phyloP scores from a whole-genome alignment of 2,113 vertebrate species.

The Zosterops hypoxanthus region DNA sequence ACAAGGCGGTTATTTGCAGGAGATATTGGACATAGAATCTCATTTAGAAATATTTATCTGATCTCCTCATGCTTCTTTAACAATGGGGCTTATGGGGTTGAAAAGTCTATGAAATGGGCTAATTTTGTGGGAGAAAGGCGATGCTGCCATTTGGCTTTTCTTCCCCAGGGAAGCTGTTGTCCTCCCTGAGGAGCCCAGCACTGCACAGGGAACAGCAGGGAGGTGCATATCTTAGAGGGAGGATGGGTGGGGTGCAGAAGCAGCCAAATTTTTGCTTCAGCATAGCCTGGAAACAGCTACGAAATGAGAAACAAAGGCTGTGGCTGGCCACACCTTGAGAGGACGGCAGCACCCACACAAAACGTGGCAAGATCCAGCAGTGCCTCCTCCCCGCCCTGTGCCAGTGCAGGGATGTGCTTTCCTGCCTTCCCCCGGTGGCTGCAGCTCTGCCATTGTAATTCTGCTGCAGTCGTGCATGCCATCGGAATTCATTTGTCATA shows the following conservation, averaged over 20 bases:
- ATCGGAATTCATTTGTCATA: constrained; percentile 54
- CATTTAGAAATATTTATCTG: not conserved
- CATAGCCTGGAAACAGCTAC: not conserved
- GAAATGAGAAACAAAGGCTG: not conserved
- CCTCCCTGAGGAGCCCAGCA: not conserved
- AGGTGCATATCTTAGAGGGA: not conserved
- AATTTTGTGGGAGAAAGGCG: not conserved
- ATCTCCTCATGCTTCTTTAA: not conserved
- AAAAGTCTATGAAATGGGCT: not conserved
- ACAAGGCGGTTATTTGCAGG: not conserved
- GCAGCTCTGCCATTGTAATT: constrained; percentile 35
- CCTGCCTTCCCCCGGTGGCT: not conserved
- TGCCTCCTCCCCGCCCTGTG: not conserved
- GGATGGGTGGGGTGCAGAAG: not conserved
- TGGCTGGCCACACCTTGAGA: not conserved
- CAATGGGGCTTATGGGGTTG: not conserved
- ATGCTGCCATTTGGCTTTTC: not conserved
- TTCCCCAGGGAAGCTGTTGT: not conserved
- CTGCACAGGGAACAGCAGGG: not conserved
- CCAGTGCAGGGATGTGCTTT: not conserved
- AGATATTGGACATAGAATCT: not conserved
- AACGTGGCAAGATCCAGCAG: not conserved
- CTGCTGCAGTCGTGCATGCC: constrained; percentile 30
- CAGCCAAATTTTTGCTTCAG: not conserved
- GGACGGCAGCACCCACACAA: not conserved